Percentiles rank a stretch among this genome's conserved stretches.
Evolutionary conservation across 1,140 invertebrate genomes (phyloP).

Genomic region (Tribolium castaneum): DNA sequence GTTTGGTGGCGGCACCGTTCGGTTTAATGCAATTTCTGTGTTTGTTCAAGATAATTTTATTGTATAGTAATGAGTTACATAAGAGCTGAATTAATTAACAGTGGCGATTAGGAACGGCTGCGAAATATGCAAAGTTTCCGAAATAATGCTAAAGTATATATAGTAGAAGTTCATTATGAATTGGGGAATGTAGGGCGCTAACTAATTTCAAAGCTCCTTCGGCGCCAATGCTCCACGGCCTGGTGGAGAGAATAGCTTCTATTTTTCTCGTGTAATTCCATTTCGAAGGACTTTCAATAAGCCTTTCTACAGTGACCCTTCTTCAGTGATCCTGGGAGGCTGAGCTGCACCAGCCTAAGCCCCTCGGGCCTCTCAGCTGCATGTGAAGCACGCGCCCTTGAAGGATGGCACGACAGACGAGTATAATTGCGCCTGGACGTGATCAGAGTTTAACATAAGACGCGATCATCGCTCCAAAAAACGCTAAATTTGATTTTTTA

Average conservation of each 20-base stretch:
- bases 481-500: slow-evolving; percentile 48
- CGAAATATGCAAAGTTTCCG: slow-evolving; percentile 28
- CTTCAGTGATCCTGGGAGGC: background rate
- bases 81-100: slow-evolving; percentile 24
- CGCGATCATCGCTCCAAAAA: slow-evolving; percentile 39
- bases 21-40: slow-evolving; percentile 31
- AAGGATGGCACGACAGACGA: slow-evolving; percentile 59
- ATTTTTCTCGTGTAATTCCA: slow-evolving; percentile 40
- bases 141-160: slow-evolving; percentile 21
- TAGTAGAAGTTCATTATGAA: slow-evolving; percentile 17
- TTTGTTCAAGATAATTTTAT: slow-evolving; percentile 32
- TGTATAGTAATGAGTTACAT: slow-evolving; percentile 15
- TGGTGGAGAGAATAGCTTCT: slow-evolving; percentile 21
- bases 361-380: slow-evolving; percentile 40
- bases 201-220: slow-evolving; percentile 30
- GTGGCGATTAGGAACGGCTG: slow-evolving; percentile 21
- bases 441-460: slow-evolving; percentile 55
- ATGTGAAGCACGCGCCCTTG: slow-evolving; percentile 59
- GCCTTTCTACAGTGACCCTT: slow-evolving; percentile 33
- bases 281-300: slow-evolving; percentile 36
- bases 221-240: background rate
- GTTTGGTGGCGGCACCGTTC: background rate
- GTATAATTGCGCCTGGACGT: slow-evolving; percentile 60
- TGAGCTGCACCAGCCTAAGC: slow-evolving; percentile 14
- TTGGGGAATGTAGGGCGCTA: slow-evolving; percentile 5